Base-by-base conservation (phyloP, 64 coral and sea anemone species). In the Actinia tenebrosa region DNA sequence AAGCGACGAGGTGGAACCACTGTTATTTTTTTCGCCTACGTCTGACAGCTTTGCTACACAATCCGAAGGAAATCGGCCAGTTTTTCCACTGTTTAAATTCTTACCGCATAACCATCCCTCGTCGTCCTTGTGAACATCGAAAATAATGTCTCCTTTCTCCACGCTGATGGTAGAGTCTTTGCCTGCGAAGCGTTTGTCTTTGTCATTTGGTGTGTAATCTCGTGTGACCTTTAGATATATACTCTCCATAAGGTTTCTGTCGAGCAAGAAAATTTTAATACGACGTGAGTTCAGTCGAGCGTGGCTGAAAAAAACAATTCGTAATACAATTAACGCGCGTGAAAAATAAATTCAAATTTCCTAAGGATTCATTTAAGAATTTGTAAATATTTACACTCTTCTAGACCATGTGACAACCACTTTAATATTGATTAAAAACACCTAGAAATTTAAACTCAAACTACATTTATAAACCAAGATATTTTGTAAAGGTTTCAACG, bases 81-180 rank as follows among this genome's bases (percentile, higher is more conserved):
- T 86, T 90, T 93, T 97, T 44, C 94, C 94, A 72, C 87, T 93
- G 30, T 97, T 97, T 3, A 97, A 56, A 80, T 97, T 97, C 81
- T 97, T 97, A 18, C 94, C 94, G 58, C 79, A 93, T 80, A 97
- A 78, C 91, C 94, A 97, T 45, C 94, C 94, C 42, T 93, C 94
- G 8, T 92, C 91, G 25, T 80, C 87, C 71, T 97, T 97, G 15
- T 85, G 91, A 80, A 97, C 94, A 56, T 97, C 94, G 82, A 97
- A 97, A n/a, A 97, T 97, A 81, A 97, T 97, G 52, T 97, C 94
- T 18, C 94, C 94, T 30, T 93, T 92, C 68, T 97, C 94, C 26
- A 97, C 94, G 16, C 84, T 64, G 45, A 97, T 97, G 44, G 91
- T 84, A 22, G 91, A 82, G 15, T 97, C 91, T 97, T 97, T 97